A percentile compares a stretch with the other conserved stretches of the same genome.
Conservation (phyloP, 2,113 vertebrate species). For the Tyto alba region DNA sequence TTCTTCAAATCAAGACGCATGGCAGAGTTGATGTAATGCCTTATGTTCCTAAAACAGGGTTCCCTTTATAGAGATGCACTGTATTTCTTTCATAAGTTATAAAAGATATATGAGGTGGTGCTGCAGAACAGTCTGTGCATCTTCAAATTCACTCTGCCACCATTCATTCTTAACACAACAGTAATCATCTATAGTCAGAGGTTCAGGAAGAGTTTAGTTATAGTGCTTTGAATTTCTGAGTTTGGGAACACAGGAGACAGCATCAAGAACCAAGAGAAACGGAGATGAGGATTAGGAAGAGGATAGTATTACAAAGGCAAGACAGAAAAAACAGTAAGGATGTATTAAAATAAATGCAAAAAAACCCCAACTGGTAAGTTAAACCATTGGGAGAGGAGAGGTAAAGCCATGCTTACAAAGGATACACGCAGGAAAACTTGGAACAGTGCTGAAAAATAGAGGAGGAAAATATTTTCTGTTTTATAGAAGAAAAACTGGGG, state of each 20-base stretch:
- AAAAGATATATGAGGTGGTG: not conserved
- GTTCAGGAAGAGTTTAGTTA: not conserved
- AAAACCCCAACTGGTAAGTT: not conserved
- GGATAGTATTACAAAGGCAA: not conserved
- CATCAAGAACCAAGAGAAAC: not conserved
- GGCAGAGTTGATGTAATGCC: not conserved
- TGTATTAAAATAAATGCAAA: not conserved
- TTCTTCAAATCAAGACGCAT: not conserved
- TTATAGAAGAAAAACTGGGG: not conserved
- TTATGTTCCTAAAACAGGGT: not conserved
- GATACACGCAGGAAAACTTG: fast-evolving
- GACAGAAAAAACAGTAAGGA: not conserved
- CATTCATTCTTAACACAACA: not conserved
- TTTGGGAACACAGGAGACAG: not conserved
- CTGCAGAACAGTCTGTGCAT: not conserved
- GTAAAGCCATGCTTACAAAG: not conserved
- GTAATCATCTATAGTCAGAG: not conserved
- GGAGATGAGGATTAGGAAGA: not conserved
- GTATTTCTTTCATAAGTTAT: not conserved
- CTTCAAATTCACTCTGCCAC: not conserved
- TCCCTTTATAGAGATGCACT: not conserved
- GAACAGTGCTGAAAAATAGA: not conserved
- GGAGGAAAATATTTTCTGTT: not conserved
- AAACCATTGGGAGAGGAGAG: not conserved
- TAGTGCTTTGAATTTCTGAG: not conserved